Base-by-base conservation (phyloP, 2,797 vertebrate species). In the Margarornis squamiger region DNA sequence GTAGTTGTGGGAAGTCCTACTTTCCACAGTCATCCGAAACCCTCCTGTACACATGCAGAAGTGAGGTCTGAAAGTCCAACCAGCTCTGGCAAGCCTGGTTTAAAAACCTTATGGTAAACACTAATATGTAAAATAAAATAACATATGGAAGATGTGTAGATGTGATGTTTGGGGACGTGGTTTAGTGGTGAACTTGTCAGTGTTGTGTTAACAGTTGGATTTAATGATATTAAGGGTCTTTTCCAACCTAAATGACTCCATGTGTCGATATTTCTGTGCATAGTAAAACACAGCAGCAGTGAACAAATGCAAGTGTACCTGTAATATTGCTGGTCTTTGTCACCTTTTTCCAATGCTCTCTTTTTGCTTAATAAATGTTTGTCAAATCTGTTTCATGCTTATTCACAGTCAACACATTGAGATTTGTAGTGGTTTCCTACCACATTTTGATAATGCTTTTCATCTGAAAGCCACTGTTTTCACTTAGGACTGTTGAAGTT, bases 361-460 rank as follows among this genome's bases (percentile, higher is more conserved):
- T 52, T 91, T 86, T 77, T 88, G 22, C 29, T 76, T 49, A 88
- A 86, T 67, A 82, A 86, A n/a, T 72, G 59, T 10, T 26, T 73
- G 29, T 48, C 27, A 76, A 76, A 81, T 82, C 77, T 94, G 45
- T 62, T 92, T 93, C 36, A 49, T 48, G n/a, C 54, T 81, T 80
- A 66, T 75, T 87, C 62, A 65, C 71, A 78, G 36, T 83, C 85
- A 80, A 86, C 93, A 86, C 30, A 68, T 16, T 58, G 54, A 90
- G 83, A 74, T 92, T 85, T 92, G 22, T 55, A 61, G 67, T 88
- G 63, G 57, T 92, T 94, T 94, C 88, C 81, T 84, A 77, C 43
- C 67, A 81, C 76, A 5, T 5, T 74, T 90, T 90, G 86, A 75
- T 88, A 88, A 86, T 34, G 52, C 34, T 91, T 91, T 93, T 93